Evolutionary conservation across 2,888 invertebrate species (phyloP), one percentile per base, ranked within the genome.

Genomic region (Beris morrisii): DNA sequence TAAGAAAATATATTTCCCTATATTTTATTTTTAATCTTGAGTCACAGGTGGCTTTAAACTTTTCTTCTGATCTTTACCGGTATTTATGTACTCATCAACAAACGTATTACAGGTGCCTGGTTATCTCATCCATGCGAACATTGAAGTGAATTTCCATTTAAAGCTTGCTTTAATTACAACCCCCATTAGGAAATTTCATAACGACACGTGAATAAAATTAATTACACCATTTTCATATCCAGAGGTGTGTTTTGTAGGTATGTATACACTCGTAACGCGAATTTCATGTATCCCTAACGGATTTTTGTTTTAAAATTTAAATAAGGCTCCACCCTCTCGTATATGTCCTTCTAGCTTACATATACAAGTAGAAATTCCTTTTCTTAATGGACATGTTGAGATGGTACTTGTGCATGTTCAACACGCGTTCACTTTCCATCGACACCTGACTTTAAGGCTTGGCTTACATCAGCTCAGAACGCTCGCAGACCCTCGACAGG

Each of bases 141-240:
- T 22, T 22, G 22, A 22, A 32, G 50, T 5, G 30, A 50, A 61
- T 38, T 61, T 61, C 22, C 15, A 61, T 61, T 59, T 31, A 52
- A 61, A 45, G 50, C 32, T 28, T 15, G 50, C 52, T 61, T 61
- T 50, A 50, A 52, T 61, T 61, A 61, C 15, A 48, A 43, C 43
- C 52, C 61, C 50, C 61, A 61, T 61, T 61, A 61, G 61, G 28
- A 52, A 61, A 61, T 61, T 61, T 52, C 59, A 50, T 43, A 50
- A 50, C 15, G 61, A 61, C 52, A 52, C 61, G 61, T 61, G 61
- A 52, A 61, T 22, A n/a, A 61, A 61, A 61, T 52, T 61, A 61
- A 50, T 61, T 61, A 43, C 52, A 61, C 38, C 50, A 57, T 22
- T 22, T 44, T 38, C n/a, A 11, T 12, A 12, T n/a, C 55, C 15